These are phyloP conservation scores for Andrena minutula DNA, from an alignment of 2,888 invertebrate species.

Conservation along the genomic window DNA sequence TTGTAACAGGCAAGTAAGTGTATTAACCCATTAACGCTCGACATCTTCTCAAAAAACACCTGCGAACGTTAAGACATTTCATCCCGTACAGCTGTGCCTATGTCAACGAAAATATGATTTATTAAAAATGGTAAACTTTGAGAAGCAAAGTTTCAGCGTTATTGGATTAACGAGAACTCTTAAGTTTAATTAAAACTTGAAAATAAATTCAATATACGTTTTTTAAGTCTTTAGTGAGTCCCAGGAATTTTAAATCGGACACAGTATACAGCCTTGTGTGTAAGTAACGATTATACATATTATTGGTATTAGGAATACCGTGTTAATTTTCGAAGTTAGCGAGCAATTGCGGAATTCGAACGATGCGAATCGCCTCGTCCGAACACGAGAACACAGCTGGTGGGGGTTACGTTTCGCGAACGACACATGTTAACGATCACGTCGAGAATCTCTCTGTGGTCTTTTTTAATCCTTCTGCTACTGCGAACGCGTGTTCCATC, in stretches of 20 bases:
- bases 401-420: conserved; percentile 4
- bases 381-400: background rate
- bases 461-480: conserved; percentile 18
- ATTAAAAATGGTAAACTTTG: too few species aligned
- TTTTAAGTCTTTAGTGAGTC: background rate
- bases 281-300: conserved; percentile 10
- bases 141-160: too few species aligned
- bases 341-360: conserved; percentile 35
- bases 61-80: too few species aligned
- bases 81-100: too few species aligned
- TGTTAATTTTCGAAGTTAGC: conserved; percentile 40
- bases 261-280: background rate
- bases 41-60: background rate
- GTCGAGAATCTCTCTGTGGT: conserved; percentile 1
- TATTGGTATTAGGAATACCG: conserved; percentile 2
- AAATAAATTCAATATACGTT: too few species aligned
- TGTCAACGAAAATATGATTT: too few species aligned
- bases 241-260: background rate
- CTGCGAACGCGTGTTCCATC: background rate
- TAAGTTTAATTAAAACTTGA: too few species aligned
- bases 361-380: conserved; percentile 27
- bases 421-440: conserved; percentile 32
- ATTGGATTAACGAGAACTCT: too few species aligned
- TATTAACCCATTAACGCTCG: background rate
- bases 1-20: too few species aligned